phyloP scores from a whole-genome alignment of 2,113 vertebrate genomes.

The Micronisus gabar region DNA sequence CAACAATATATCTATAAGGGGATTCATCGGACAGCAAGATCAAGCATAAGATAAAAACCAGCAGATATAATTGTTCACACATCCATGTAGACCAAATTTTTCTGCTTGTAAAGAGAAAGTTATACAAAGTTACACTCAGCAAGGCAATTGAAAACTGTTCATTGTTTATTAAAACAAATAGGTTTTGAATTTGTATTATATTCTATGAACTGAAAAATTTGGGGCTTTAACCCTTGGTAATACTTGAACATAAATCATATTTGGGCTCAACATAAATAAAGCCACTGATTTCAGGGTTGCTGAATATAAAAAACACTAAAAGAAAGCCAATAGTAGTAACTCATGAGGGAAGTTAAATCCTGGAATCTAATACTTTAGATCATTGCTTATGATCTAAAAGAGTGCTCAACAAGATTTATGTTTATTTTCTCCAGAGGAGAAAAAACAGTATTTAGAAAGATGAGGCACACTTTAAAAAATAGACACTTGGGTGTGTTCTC shows the following conservation, averaged over 20 bases:
- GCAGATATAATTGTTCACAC: not conserved
- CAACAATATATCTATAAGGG: not conserved
- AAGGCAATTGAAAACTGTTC: not conserved
- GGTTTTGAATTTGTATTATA: not conserved
- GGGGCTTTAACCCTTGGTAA: not conserved
- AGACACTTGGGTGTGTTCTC: too few relatives aligned
- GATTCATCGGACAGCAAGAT: not conserved
- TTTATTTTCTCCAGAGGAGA: too few relatives aligned
- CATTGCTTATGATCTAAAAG: too few relatives aligned
- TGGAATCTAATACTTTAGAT: too few relatives aligned
- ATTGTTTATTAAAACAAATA: not conserved
- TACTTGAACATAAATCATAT: not conserved
- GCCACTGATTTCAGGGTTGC: too few relatives aligned
- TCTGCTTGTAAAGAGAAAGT: not conserved
- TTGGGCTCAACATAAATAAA: too few relatives aligned
- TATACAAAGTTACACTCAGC: not conserved
- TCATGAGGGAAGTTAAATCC: too few relatives aligned
- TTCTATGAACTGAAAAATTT: not conserved
- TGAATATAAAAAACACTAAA: too few relatives aligned
- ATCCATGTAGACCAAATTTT: not conserved
- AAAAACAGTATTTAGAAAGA: too few relatives aligned
- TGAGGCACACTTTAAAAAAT: too few relatives aligned
- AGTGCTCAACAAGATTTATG: too few relatives aligned
- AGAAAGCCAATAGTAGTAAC: too few relatives aligned
- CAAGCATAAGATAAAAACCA: not conserved